phyloP scores from a whole-genome alignment of 2,113 vertebrate genomes.

The Sylvicapra grimmia region DNA sequence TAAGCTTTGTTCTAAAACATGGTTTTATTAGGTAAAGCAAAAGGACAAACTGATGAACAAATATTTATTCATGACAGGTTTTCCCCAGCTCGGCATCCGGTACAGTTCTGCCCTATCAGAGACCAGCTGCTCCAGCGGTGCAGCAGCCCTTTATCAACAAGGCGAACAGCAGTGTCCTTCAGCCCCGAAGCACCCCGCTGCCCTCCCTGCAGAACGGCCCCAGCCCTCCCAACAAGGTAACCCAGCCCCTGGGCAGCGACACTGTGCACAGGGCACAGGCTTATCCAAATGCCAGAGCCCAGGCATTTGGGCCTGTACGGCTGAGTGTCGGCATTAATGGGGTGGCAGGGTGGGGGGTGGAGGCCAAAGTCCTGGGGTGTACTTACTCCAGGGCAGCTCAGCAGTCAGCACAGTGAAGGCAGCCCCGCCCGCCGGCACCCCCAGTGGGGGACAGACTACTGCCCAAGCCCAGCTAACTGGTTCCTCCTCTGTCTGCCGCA shows the following conservation, averaged over 20 bases:
- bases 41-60: not conserved
- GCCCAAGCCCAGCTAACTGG: not conserved
- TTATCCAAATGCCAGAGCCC: not conserved
- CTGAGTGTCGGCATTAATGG: accelerated
- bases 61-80: constrained; percentile 80
- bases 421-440: not conserved
- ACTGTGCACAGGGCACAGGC: accelerated
- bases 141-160: constrained; percentile 86
- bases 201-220: constrained; percentile 85
- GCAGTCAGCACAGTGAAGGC: not conserved
- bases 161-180: constrained; percentile 76
- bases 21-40: not conserved
- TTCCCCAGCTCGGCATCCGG: constrained; percentile 81
- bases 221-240: constrained; percentile 84
- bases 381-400: not conserved
- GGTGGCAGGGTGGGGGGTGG: accelerated
- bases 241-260: accelerated
- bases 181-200: constrained; percentile 73
- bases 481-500: constrained; percentile 59
- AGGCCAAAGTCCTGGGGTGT: not conserved
- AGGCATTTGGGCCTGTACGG: accelerated
- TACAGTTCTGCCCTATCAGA: constrained; percentile 82
- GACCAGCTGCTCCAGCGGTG: constrained; percentile 76
- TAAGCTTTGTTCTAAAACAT: not conserved
- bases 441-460: not conserved